Base-by-base conservation (phyloP, 2,888 invertebrate genomes). In the Drosophila testacea region DNA sequence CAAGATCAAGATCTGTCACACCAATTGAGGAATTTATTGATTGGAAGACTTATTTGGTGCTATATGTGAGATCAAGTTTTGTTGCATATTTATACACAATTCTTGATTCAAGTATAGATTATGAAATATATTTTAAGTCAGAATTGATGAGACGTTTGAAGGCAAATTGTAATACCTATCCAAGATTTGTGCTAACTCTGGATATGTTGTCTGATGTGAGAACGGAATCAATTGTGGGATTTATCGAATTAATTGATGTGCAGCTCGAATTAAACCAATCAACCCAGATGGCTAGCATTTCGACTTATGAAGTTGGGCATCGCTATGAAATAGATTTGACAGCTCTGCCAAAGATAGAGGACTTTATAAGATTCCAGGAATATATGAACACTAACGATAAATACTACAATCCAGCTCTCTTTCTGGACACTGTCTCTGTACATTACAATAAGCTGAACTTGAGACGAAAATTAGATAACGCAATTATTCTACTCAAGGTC, bases 311-410 rank as follows among this genome's bases (percentile, higher is more conserved):
- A 10, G 6, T 52, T 3, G 52, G 52, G 28, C 6, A 7, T 0
- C 10, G 16, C 3, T 52, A 28, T 13, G 39, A 52, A 52, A 39
- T 38, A 28, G 52, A 52, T 39, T 52, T 52, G 28, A 16, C 10
- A 39, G 6, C 10, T 16, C 9, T 13, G 6, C 52, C 39, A 2
- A 39, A 5, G 2, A 16, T 1, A 30, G 4, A 27, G 4, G 52
- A 52, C 10, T 30, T 6, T 11, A 28, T 28, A 2, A 27, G 38
- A 4, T 28, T 52, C 0, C 28, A 11, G 16, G 1, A 10, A 11
- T 39, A 30, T 16, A n/a, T 38, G 27, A 30, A 11, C 10, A 6
- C 6, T 28, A 39, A 30, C 6, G 52, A 52, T 30, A 1, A 13
- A 6, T 30, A 13, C 13, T 16, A 30, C 13, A 52, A 39, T 52